Evolutionary conservation across 2,888 invertebrate species (phyloP).

Genomic region (Therioaphis trifolii): DNA sequence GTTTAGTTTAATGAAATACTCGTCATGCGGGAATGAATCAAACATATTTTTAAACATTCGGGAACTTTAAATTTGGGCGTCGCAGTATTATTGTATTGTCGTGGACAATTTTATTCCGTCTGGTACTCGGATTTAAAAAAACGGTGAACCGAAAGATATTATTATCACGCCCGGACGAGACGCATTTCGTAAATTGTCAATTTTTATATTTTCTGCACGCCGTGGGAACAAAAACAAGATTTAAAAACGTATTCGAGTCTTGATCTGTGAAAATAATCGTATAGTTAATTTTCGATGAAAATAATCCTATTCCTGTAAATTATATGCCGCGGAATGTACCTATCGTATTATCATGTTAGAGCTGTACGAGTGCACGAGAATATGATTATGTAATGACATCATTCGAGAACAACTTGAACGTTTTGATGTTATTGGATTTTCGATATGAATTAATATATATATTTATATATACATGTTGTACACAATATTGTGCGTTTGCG

Average conservation of each 20-base stretch:
- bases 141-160: neutral
- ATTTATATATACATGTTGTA: neutral
- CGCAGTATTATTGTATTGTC: neutral
- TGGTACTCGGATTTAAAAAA: neutral
- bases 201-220: too few species aligned
- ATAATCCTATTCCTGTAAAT: too few species aligned
- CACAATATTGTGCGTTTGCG: neutral
- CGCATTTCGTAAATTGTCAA: too few species aligned
- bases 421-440: constrained; percentile 10
- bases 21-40: neutral
- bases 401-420: neutral
- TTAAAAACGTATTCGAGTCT: too few species aligned
- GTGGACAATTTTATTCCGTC: neutral
- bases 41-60: neutral
- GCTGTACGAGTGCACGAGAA: neutral
- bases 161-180: too few species aligned
- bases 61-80: neutral
- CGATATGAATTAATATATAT: constrained; percentile 29
- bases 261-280: too few species aligned
- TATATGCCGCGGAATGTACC: too few species aligned
- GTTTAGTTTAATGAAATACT: constrained; percentile 28
- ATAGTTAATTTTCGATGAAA: too few species aligned
- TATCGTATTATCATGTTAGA: too few species aligned
- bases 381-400: neutral
- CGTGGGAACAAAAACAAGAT: too few species aligned